Percentiles rank a stretch among this genome's conserved stretches.
These are phyloP conservation scores for Eutolmus rufibarbis DNA, from an alignment of 2,888 invertebrate species.

Conservation along the genomic window DNA sequence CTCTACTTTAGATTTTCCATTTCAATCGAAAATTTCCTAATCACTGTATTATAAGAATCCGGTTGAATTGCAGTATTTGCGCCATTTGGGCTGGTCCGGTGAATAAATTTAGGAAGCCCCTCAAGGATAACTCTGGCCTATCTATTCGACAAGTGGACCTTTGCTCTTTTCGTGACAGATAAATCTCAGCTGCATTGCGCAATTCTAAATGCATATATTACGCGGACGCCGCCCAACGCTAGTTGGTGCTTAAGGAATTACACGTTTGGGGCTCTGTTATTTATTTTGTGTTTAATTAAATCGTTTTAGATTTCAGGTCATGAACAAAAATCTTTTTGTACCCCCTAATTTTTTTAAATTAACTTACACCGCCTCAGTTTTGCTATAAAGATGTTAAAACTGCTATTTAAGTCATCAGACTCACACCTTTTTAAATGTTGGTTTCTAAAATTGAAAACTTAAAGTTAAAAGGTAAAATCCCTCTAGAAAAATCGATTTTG, in stretches of 20 bases:
- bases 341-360: neutral
- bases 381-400: neutral
- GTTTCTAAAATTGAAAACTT: no score
- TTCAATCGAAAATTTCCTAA: conserved; percentile 35
- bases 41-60: conserved; percentile 31
- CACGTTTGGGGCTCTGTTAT: neutral
- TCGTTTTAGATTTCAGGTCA: neutral
- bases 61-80: neutral
- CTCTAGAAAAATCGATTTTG: no score
- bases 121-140: neutral
- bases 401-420: neutral
- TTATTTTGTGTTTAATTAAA: neutral
- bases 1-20: neutral
- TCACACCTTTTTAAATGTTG: neutral
- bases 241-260: neutral
- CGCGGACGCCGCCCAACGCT: neutral
- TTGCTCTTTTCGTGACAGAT: conserved; percentile 22
- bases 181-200: conserved; percentile 27
- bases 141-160: neutral
- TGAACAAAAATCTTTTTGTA: neutral
- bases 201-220: conserved; percentile 34
- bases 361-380: neutral
- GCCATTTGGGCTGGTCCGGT: neutral
- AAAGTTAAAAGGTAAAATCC: no score
- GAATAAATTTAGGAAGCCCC: neutral